Base-by-base conservation (phyloP, 2,797 vertebrate species). In the Geotrypetes seraphini region DNA sequence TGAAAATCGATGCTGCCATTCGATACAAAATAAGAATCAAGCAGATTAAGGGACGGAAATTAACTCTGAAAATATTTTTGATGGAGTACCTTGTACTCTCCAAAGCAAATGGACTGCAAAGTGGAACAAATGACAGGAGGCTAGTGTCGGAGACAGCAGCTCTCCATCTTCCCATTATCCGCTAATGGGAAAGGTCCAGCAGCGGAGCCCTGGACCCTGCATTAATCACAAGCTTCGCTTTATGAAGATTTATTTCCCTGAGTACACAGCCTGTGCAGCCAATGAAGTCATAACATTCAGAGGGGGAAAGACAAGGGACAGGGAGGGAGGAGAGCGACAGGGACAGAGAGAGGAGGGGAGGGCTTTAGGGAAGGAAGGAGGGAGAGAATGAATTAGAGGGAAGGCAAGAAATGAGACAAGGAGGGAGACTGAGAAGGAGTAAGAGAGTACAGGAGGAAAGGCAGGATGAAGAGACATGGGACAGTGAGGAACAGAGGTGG, bases 81-180 rank as follows among this genome's bases (percentile, higher is more conserved):
- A 90, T 90, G 87, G 87, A 90, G 86, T 90, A 85, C 83, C 84
- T 88, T 89, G 87, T 89, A 88, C 75, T 88, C 84, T 89, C 86
- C 86, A 82, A 85, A 84, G 86, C 87, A 91, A 91, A 89, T 90
- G 90, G 88, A 91, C 88, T 91, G 90, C 90, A 91, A 94, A 92
- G 90, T 91, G 90, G 90, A 91, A 94, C 90, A 92, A 92, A 94
- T 92, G 90, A 92, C 86, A 88, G 85, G 86, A 87, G 86, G 88
- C 87, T 89, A 88, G 86, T 88, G 85, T 83, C 86, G 85, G 85
- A 90, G 90, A 92, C 90, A 94, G 87, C 84, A 85, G 82, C 87
- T 84, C 87, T 94, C 90, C 89, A 94, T 94, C 90, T 94, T 94
- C 88, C 67, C 84, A 94, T 94, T 94, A 94, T 85, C 84, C 84